Base-by-base conservation (phyloP, 2,113 vertebrate species). In the Elaphurus davidianus region DNA sequence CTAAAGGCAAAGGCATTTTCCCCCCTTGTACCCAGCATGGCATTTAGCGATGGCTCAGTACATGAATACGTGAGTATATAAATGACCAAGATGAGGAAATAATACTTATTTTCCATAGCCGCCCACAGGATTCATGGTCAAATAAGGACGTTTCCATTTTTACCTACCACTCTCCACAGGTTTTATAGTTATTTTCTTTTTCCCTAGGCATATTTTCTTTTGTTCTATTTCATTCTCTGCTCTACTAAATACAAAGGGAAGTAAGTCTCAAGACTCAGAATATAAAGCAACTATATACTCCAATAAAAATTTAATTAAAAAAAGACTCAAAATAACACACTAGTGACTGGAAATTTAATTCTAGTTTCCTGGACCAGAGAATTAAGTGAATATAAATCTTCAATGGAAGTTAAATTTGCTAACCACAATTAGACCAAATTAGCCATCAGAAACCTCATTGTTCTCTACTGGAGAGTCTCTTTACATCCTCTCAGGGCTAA, bases 351-450 rank as follows among this genome's bases (percentile, higher is more conserved):
- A 92, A 78, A 92, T 88, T 60, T 8, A 89, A n/a, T 90, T 91
- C 45, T 62, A 81, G 60, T 84, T 79, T 91, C 47, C 28, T 92
- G 79, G 28, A 55, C 15, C 25, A 93, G 91, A 81, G 33, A 83
- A 94, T 57, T 33, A 43, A 79, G 33, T 47, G 21, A 62, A 40
- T 87, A 23, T 9, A 2, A 30, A 62, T 83, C 27, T 90, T 62
- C 59, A 54, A 78, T 94, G 76, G 62, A 92, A 92, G 55, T 78
- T 88, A 82, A 94, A 47, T 92, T 94, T 90, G 28, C 87, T 47
- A 94, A 94, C 30, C 25, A 2, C 6, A 57, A 40, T 43, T n/a
- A 81, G 82, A 91, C 67, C 23, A 57, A 96, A 84, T 71, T 60
- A 71, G 85, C 45, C 25, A 33, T 43, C 0, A 40, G 87, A 84